Evolutionary conservation across 2,888 invertebrate genomes (phyloP), one percentile per base, ranked within the genome.

Genomic region (Athalia circularis): DNA sequence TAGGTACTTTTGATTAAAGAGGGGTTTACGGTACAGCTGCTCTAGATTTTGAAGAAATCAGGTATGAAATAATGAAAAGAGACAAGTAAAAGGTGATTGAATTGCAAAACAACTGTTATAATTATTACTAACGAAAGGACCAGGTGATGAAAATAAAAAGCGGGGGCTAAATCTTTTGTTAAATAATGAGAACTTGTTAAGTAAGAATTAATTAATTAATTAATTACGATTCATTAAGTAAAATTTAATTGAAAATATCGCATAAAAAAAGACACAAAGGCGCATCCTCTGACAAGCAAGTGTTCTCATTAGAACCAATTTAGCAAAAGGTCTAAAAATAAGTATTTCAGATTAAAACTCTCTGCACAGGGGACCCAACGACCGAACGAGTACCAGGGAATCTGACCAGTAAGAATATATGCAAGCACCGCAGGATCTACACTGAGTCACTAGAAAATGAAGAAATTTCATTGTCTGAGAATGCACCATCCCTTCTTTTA

Each of bases 261-360:
- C 3, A 4, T 8, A 6, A 64, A 15, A 7, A 4, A 45, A 43
- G 72, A 59, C 29, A 72, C 72, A 72, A 72, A 59, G 64, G 13
- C 29, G 48, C 75, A 64, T 75, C 75, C 62, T 62, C 75, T 59
- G 57, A n/a, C 59, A 59, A 72, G 29, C 48, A 59, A 59, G 74
- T 59, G 47, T 61, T 7, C 29, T 54, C 82, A 83, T 86, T 85
- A 86, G 80, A 79, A 81, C 80, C 85, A 87, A 86, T 87, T 87
- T 86, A 87, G 81, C 82, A 68, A 81, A 81, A 80, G 81, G 80
- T 84, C 86, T 86, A 86, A 86, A 87, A 85, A 87, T 87, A 87
- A 82, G 76, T n/a, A 62, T 75, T 75, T 75, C 62, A 50, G 50
- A 75, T 75, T 62, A 75, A 75, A 62, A 75, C 75, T 75, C 50